phyloP scores from a whole-genome alignment of 2,888 invertebrate species.

The Drosophila crucigera region DNA sequence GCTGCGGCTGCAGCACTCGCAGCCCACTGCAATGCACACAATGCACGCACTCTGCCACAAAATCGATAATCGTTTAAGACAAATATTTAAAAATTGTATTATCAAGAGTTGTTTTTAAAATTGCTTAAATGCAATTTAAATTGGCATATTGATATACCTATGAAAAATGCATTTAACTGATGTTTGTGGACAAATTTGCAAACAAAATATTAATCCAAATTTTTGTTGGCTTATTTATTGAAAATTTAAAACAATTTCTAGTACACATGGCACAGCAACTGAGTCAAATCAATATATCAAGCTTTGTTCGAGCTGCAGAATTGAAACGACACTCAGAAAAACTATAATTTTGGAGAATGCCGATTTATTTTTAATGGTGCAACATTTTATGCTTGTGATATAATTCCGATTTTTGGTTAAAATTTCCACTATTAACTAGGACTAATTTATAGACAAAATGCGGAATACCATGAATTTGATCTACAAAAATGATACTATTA shows the following conservation, averaged over 20 bases:
- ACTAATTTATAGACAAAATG: not conserved
- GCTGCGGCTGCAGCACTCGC: slow-evolving; percentile 48
- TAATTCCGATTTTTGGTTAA: too few relatives aligned
- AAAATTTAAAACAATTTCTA: not conserved
- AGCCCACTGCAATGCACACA: slow-evolving; percentile 34
- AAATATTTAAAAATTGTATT: not conserved
- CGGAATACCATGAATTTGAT: not conserved
- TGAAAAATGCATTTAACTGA: not conserved
- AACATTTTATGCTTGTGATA: too few relatives aligned
- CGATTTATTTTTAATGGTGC: too few relatives aligned
- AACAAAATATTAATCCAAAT: not conserved
- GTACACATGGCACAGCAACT: not conserved
- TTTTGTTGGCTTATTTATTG: not conserved
- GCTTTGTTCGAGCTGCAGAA: not conserved
- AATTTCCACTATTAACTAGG: not conserved
- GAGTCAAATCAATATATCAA: not conserved
- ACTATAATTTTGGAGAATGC: too few relatives aligned
- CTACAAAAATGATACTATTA: not conserved
- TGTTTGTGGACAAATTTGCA: not conserved
- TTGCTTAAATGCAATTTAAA: not conserved
- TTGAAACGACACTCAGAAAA: too few relatives aligned
- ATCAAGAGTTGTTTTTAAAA: not conserved
- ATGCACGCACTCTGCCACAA: slow-evolving; percentile 13
- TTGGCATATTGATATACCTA: not conserved
- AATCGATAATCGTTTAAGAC: not conserved